Evolutionary conservation across 2,888 invertebrate species (phyloP), one percentile per base, ranked within the genome.

Genomic region (Notodromas monacha): DNA sequence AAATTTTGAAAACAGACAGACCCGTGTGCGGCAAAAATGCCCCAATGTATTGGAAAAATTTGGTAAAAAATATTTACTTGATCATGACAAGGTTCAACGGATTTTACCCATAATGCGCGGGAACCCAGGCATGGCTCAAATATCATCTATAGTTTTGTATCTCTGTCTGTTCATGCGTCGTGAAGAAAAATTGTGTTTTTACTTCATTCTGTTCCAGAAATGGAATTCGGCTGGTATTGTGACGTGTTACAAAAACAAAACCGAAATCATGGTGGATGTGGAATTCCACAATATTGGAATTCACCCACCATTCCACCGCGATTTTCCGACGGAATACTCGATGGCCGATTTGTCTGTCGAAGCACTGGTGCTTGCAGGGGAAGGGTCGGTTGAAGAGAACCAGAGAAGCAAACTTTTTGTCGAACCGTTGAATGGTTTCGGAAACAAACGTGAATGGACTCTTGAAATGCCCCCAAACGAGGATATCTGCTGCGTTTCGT

Each of bases 161-260:
- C n/a, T n/a, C n/a, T n/a, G n/a, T n/a, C n/a, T n/a, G n/a, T n/a
- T n/a, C n/a, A n/a, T n/a, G n/a, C n/a, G n/a, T n/a, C n/a, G n/a
- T n/a, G n/a, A n/a, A n/a, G n/a, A n/a, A 10, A 13, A n/a, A 11
- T 4, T 31, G n/a, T 10, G 26, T 32, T 14, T n/a, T 26, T 35
- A n/a, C 12, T 14, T n/a, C 15, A 36, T 31, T 29, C 36, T 29
- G 15, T 39, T 37, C 13, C 32, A 62, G 63, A 66, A 72, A 31
- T 92, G 84, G 77, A 92, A 92, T 44, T 65, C 69, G 31, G 61
- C 77, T 4, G 92, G 86, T n/a, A 66, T 86, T 37, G 68, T 86
- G 0, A 61, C 69, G 5, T 67, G 69, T 40, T 74, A 73, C 44
- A 61, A 63, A 1, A 58, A 56, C 2, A 68, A 67, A 36, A 64